phyloP scores from a whole-genome alignment of 2,113 vertebrate species.

The Sturnira hondurensis region DNA sequence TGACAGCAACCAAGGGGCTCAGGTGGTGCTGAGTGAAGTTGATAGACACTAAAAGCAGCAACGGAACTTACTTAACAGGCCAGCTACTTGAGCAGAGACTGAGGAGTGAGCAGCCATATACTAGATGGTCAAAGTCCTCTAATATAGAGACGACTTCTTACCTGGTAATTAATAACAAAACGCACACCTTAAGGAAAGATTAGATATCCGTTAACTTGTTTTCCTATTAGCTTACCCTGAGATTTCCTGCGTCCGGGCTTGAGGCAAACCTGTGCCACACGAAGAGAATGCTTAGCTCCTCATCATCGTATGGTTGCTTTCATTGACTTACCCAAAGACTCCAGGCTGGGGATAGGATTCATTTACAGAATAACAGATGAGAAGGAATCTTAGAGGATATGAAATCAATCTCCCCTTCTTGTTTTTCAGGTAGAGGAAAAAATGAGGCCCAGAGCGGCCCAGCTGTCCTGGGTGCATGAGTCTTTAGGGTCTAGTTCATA shows the following conservation, averaged over 20 bases:
- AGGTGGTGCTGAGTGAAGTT: not conserved
- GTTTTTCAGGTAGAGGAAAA: not conserved
- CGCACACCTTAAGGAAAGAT: not conserved
- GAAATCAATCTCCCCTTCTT: not conserved
- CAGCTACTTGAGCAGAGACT: not conserved
- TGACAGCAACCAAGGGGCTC: not conserved
- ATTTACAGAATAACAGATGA: not conserved
- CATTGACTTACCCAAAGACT: not conserved
- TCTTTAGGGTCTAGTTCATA: not conserved
- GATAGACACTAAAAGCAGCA: not conserved
- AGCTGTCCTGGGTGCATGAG: not conserved
- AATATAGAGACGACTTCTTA: not conserved
- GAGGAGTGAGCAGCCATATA: not conserved
- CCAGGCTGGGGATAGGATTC: not conserved
- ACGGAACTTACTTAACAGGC: not conserved
- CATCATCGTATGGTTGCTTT: not conserved
- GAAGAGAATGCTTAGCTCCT: not conserved
- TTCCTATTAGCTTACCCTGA: not conserved
- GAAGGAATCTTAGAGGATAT: not conserved
- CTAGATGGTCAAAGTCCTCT: not conserved
- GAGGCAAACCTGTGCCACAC: not conserved
- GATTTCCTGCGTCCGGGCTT: not conserved
- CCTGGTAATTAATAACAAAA: not conserved
- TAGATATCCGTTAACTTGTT: not conserved
- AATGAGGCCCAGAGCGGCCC: too few species aligned